Base-by-base conservation (phyloP, 2,797 vertebrate species). In the Nyctalus aviator region DNA sequence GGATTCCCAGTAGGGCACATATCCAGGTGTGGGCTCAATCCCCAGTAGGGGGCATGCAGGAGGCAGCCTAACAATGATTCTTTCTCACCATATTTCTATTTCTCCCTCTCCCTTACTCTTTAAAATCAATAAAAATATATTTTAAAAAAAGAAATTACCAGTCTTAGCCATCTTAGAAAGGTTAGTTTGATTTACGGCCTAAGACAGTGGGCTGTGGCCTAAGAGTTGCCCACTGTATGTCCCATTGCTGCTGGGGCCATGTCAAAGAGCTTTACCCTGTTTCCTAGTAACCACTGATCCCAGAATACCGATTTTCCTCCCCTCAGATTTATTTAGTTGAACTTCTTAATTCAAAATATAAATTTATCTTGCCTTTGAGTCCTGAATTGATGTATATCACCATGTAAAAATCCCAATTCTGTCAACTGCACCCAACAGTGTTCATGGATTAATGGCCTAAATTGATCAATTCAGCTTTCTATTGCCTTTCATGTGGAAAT, bases 301-400 rank as follows among this genome's bases (percentile, higher is more conserved):
- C 11, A 66, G 88, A 55, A 44, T n/a, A 69, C 46, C 81, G 8
- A 5, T 73, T 62, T 91, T 75, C 83, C 27, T 11, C 12, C 25
- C 57, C 71, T 27, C 59, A 84, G 62, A 27, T 91, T 84, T 68
- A 41, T 84, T 90, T 88, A 46, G 20, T 79, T 62, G 30, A 86
- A 81, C 4, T 76, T 90, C 50, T 94, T 94, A 41, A 87, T 41
- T 93, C 11, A 89, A 81, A 94, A 57, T 89, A 3, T 44, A 18
- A 82, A 32, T 82, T 69, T 77, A 7, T 50, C 55, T 93, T 64
- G 55, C n/a, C 17, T 84, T 86, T 57, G 55, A 64, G 37, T 59
- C n/a, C 37, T 93, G 73, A 79, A 55, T 27, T 88, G 66, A 88
- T 89, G 9, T 7, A 50, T 57, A 35, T 44, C 50, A 87, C 27